Evolutionary conservation across 2,797 vertebrate genomes (phyloP).

Genomic region (Cichlasoma orientale): DNA sequence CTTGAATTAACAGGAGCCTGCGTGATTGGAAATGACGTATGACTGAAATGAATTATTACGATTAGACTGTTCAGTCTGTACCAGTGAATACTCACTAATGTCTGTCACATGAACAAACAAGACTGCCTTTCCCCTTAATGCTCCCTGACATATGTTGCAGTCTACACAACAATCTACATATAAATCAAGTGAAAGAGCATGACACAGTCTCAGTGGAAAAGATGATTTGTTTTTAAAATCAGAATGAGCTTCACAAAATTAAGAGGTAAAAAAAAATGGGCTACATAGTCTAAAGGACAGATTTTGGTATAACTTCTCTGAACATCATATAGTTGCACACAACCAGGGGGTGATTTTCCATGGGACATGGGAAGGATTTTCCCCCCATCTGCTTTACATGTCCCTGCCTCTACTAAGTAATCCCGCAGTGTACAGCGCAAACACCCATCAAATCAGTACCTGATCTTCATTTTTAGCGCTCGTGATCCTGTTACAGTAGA

Average conservation of each 20-base stretch:
- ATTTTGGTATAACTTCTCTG: too few species aligned
- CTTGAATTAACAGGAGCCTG: neutral
- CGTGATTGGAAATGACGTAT: conserved; percentile 4
- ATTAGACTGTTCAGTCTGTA: neutral
- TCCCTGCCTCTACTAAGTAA: too few species aligned
- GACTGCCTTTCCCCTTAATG: neutral
- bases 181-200: neutral
- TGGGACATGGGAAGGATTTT: too few species aligned
- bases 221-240: neutral
- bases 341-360: too few species aligned
- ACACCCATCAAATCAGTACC: too few species aligned
- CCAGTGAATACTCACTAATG: neutral
- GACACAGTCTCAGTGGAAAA: neutral
- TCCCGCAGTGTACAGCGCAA: too few species aligned
- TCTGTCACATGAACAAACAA: neutral
- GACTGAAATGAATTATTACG: conserved; percentile 16
- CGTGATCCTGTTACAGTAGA: too few species aligned
- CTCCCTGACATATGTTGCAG: neutral
- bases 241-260: too few species aligned
- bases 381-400: too few species aligned
- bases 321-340: neutral
- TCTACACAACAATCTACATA: neutral
- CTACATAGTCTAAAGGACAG: too few species aligned
- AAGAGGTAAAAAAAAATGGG: too few species aligned
- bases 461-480: too few species aligned